Percentiles rank a stretch among this genome's conserved stretches.
phyloP scores from a whole-genome alignment of 1,140 invertebrate species.

The Tetramorium alpestre region DNA sequence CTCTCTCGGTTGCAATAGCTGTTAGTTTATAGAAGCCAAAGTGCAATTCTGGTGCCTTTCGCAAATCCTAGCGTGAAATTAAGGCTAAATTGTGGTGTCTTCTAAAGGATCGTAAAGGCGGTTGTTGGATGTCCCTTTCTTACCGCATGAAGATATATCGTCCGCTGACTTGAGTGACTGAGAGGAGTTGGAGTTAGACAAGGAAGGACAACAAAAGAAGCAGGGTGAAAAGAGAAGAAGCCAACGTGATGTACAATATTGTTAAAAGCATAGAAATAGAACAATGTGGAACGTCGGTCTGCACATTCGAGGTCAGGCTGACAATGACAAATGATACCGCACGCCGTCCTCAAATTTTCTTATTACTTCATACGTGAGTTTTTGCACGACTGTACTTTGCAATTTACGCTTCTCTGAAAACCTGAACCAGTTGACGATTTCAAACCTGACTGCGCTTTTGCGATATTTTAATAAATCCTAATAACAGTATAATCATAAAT shows the following conservation, averaged over 20 bases:
- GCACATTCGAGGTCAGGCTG: conserved; percentile 78
- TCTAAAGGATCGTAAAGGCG: conserved; percentile 38
- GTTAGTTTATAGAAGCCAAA: conserved; percentile 54
- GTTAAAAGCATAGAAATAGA: conserved; percentile 82
- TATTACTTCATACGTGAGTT: conserved; percentile 71
- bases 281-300: conserved; percentile 69
- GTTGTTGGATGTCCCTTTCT: conserved; percentile 61
- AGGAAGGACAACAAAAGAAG: conserved; percentile 65
- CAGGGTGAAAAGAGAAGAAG: conserved; percentile 71
- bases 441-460: conserved; percentile 36
- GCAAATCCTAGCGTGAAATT: conserved; percentile 28
- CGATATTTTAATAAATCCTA: conserved; percentile 2
- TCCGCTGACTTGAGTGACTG: conserved; percentile 73
- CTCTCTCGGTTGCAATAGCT: conserved; percentile 11
- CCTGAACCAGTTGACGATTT: conserved; percentile 49
- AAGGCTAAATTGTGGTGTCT: conserved; percentile 43
- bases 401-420: conserved; percentile 66
- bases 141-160: conserved; percentile 77
- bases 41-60: conserved; percentile 28
- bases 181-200: conserved; percentile 72
- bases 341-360: conserved; percentile 80
- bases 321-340: conserved; percentile 82
- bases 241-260: conserved; percentile 79
- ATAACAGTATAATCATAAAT: not conserved
- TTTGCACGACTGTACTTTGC: conserved; percentile 64